Percentiles rank a stretch among this genome's conserved stretches.
Evolutionary conservation across 2,888 invertebrate genomes (phyloP).

Genomic region (Drosophila neotestacea): DNA sequence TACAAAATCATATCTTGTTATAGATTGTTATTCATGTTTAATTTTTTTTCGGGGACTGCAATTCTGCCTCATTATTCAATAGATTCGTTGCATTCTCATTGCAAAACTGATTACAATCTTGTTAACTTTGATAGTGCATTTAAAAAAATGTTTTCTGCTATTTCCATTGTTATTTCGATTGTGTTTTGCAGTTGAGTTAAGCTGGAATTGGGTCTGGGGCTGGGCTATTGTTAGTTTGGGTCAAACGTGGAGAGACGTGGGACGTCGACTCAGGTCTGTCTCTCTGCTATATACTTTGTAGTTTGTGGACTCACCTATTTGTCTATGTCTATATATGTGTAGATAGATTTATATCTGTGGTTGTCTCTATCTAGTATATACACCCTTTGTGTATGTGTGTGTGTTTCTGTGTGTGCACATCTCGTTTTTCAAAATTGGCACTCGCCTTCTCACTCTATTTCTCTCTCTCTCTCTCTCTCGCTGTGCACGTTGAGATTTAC

Average conservation of each 20-base stretch:
- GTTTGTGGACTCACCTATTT: constrained; percentile 36
- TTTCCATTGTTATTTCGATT: constrained; percentile 1
- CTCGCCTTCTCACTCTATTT: background rate
- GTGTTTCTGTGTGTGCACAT: constrained; percentile 45
- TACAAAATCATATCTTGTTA: no score
- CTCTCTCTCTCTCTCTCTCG: constrained; percentile 1
- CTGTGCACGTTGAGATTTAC: constrained; percentile 43
- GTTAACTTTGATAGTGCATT: constrained; percentile 37
- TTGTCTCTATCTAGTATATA: constrained; percentile 7
- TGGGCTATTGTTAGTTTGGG: constrained; percentile 24
- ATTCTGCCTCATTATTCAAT: constrained; percentile 11
- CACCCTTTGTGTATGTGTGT: constrained; percentile 12
- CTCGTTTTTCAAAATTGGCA: constrained; percentile 60
- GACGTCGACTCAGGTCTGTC: constrained; percentile 12
- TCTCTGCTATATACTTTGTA: constrained; percentile 33
- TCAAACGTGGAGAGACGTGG: constrained; percentile 32
- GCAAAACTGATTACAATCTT: constrained; percentile 25
- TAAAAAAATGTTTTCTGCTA: constrained; percentile 15
- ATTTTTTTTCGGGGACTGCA: background rate
- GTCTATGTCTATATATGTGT: constrained; percentile 14
- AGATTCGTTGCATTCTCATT: constrained; percentile 11
- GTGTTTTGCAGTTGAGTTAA: constrained; percentile 18
- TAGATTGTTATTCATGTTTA: background rate
- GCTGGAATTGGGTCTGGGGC: constrained; percentile 23
- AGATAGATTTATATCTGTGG: constrained; percentile 36